A percentile compares a stretch with the other conserved stretches of the same genome.
Evolutionary conservation across 2,888 invertebrate species (phyloP).

Genomic region (Glyphotaelius pellucidus): DNA sequence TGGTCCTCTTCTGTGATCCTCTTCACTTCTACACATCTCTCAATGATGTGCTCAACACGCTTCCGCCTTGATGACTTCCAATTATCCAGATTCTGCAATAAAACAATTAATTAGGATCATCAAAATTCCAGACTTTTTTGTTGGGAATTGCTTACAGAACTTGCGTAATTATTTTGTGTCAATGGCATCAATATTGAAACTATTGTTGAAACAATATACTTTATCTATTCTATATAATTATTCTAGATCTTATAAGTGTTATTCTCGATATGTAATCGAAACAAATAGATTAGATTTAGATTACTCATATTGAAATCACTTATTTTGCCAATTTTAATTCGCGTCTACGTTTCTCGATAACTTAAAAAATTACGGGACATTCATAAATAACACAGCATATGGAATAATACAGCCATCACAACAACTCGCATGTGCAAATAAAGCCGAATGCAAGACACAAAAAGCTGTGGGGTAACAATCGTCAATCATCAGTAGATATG

Average conservation of each 20-base stretch:
- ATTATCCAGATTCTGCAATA: conserved; percentile 89
- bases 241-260: background rate
- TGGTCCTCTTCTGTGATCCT: conserved; percentile 89
- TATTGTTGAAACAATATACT: background rate
- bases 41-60: conserved; percentile 93
- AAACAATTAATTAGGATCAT: conserved; percentile 46
- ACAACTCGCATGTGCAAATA: conserved; percentile 18
- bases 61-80: conserved; percentile 96
- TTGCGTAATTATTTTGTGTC: background rate
- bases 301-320: background rate
- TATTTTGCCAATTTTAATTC: background rate
- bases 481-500: conserved; percentile 9
- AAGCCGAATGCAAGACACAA: background rate
- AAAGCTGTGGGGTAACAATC: background rate
- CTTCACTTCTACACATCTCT: conserved; percentile 92
- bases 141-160: background rate
- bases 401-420: background rate
- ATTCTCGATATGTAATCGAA: background rate
- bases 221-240: background rate
- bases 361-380: background rate
- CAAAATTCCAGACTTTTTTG: background rate
- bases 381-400: background rate
- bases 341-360: too few species aligned
- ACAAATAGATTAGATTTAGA: background rate
- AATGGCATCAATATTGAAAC: background rate